Base-by-base conservation (phyloP, 2,888 invertebrate species). In the Chrysina gloriosa region DNA sequence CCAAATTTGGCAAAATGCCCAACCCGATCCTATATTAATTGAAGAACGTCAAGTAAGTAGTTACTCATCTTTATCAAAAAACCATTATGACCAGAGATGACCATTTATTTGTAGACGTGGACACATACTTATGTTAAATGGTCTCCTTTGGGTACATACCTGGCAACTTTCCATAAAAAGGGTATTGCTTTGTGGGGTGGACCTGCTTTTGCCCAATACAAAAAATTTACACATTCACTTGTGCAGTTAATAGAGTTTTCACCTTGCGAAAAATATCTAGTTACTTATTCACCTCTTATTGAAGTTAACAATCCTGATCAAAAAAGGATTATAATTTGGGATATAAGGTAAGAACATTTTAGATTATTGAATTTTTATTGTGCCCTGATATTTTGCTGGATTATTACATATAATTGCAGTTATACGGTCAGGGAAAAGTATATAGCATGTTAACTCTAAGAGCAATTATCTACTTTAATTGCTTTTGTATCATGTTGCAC, bases 181-280 rank as follows among this genome's bases (percentile, higher is more conserved):
- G 99, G 99, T 65, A 96, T 98, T 56, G 97, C 96, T 0, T 86
- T 99, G 48, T 99, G 99, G 99, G 98, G 97, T 14, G 98, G 98
- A 0, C 94, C 95, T 21, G 91, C 91, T 77, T 98, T 96, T 84
- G 88, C 90, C 0, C 96, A 97, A 83, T 94, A 97, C 78, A 94
- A 94, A 81, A 92, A 94, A 79, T 98, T 98, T 83, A 90, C 89
- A 68, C 98, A 97, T 78, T 87, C 90, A 0, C 92, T 93, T 72
- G 98, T 98, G 0, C 94, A 97, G 77, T 95, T 95, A 77, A 95
- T 98, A 69, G 97, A 98, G 77, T 99, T 97, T 84, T 99, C 98
- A 6, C 98, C 99, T 0, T 94, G 95, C 83, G 99, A 99, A 85
- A 95, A 95, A 78, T 98, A 97, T 82, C 84, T 98, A 71, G 96